Conservation (phyloP, 2,113 vertebrate species). For the Psittacula cyanocephala region DNA sequence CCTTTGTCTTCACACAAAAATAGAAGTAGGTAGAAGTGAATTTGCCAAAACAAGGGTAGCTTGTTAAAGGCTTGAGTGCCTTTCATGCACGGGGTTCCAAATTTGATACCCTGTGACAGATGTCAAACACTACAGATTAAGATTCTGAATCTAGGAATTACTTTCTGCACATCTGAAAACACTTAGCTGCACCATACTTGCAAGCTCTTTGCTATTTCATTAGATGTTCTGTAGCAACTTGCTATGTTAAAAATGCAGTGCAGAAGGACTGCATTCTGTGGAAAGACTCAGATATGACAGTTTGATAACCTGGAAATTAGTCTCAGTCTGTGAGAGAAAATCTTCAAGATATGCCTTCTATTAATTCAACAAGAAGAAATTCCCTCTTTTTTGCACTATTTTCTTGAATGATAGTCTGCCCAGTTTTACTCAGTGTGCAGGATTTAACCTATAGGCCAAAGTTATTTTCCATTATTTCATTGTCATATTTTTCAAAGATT, state of each 20-base stretch:
- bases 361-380: neutral
- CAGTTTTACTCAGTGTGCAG: neutral
- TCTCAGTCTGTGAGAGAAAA: neutral
- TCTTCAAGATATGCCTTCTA: neutral
- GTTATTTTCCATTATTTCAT: neutral
- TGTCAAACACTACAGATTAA: neutral
- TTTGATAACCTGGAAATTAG: neutral
- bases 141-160: neutral
- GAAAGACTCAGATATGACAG: neutral
- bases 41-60: neutral
- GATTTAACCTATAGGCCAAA: neutral
- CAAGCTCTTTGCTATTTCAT: neutral
- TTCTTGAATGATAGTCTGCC: neutral
- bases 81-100: neutral
- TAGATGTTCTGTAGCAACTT: neutral
- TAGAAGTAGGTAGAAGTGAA: neutral
- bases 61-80: neutral
- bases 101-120: neutral
- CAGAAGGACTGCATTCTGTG: neutral
- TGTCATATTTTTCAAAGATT: neutral
- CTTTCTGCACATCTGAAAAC: neutral
- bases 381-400: neutral
- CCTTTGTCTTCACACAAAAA: slow-evolving; percentile 29
- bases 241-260: neutral
- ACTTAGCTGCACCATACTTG: neutral